Percentiles rank a stretch among this genome's conserved stretches.
phyloP scores from a whole-genome alignment of 2,113 vertebrate genomes.

The Piliocolobus tephrosceles region DNA sequence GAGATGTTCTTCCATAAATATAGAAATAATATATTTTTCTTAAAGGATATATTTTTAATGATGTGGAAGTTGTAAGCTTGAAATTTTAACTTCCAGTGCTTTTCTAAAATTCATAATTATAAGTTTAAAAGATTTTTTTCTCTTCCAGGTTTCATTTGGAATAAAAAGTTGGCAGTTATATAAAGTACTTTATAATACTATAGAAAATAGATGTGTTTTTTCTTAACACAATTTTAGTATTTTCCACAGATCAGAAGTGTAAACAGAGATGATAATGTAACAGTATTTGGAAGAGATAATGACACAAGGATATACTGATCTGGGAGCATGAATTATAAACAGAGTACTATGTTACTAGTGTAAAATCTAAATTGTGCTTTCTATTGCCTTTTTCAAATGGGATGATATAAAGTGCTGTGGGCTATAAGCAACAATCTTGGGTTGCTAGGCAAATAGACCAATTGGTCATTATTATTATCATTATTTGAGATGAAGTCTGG shows the following conservation, averaged over 20 bases:
- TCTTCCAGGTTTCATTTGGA: slow-evolving; percentile 45
- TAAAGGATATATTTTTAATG: slow-evolving; percentile 73
- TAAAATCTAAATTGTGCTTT: slow-evolving; percentile 17
- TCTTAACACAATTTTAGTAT: slow-evolving; percentile 48
- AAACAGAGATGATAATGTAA: slow-evolving; percentile 16
- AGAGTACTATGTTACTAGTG: neutral
- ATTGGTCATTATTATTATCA: neutral
- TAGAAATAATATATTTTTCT: slow-evolving; percentile 59
- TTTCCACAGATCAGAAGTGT: slow-evolving; percentile 44
- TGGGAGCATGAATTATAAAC: neutral
- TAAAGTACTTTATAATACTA: slow-evolving; percentile 45
- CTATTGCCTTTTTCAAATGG: neutral
- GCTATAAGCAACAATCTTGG: neutral
- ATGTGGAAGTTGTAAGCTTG: slow-evolving; percentile 55
- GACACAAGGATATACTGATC: neutral
- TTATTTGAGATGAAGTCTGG: too few relatives aligned
- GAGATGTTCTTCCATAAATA: slow-evolving; percentile 54
- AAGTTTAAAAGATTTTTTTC: slow-evolving; percentile 5
- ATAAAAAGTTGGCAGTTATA: slow-evolving; percentile 51
- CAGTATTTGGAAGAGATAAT: slow-evolving; percentile 51
- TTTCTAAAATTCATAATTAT: slow-evolving; percentile 34
- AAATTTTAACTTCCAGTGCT: slow-evolving; percentile 41
- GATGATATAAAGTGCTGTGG: neutral
- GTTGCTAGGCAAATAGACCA: neutral
- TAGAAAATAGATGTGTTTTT: slow-evolving; percentile 66